Percentiles rank a stretch among this genome's conserved stretches.
phyloP scores from a whole-genome alignment of 2,797 vertebrate genomes.

The Numenius phaeopus region DNA sequence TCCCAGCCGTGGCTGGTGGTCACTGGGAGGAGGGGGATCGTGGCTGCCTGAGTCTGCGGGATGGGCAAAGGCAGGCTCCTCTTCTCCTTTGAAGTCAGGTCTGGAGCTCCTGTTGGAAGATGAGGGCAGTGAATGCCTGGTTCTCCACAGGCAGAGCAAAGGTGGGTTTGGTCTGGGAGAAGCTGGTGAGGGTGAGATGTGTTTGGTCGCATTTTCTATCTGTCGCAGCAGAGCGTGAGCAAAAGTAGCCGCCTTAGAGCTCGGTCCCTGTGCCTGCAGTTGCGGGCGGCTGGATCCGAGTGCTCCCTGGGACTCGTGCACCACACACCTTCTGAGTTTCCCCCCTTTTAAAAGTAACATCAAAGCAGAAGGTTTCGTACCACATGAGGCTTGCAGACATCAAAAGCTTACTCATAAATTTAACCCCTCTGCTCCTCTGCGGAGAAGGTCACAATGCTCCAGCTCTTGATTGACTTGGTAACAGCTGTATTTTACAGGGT shows the following conservation, averaged over 20 bases:
- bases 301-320: not conserved
- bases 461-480: not conserved
- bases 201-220: not conserved
- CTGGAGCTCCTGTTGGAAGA: not conserved
- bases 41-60: not conserved
- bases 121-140: not conserved
- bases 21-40: fast-evolving
- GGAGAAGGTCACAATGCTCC: not conserved
- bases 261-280: not conserved
- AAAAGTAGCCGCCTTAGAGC: fast-evolving
- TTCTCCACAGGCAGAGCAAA: not conserved
- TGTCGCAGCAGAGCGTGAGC: not conserved
- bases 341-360: not conserved
- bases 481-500: not conserved
- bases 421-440: not conserved
- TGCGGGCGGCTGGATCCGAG: not conserved
- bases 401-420: conserved; percentile 14
- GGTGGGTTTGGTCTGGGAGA: not conserved
- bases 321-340: not conserved
- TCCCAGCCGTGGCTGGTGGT: not conserved
- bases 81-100: not conserved
- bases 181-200: not conserved
- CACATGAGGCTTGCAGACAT: conserved; percentile 4
- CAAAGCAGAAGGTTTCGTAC: conserved; percentile 31
- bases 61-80: not conserved